Conservation (phyloP, 2,888 invertebrate species). For the Caenorhabditis imperialis region DNA sequence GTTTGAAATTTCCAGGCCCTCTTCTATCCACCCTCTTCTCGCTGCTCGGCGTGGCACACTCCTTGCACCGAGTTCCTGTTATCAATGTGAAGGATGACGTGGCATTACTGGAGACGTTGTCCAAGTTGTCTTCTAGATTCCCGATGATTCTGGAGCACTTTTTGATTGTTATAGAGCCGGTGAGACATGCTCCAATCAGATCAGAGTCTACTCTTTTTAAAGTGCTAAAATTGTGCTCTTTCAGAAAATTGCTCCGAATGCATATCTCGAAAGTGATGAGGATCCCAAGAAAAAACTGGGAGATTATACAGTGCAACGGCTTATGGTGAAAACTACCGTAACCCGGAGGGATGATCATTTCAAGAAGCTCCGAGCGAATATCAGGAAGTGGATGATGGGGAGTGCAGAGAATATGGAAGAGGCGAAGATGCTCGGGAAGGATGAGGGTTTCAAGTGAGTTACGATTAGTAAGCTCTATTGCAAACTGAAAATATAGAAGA, state of each 20-base stretch:
- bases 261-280: slow-evolving; percentile 14
- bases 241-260: slow-evolving; percentile 9
- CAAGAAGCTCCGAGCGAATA: slow-evolving; percentile 15
- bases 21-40: slow-evolving; percentile 28
- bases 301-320: slow-evolving; percentile 5
- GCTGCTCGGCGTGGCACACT: slow-evolving; percentile 17
- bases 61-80: slow-evolving; percentile 14
- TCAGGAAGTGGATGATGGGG: slow-evolving; percentile 42
- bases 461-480: no score
- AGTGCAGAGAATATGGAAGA: slow-evolving; percentile 30
- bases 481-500: no score
- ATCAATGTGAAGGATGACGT: slow-evolving; percentile 11
- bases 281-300: slow-evolving; percentile 12
- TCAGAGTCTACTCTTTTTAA: no score
- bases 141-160: slow-evolving; percentile 27
- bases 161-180: slow-evolving; percentile 30
- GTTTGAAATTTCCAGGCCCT: slow-evolving; percentile 1
- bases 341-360: slow-evolving; percentile 42
- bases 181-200: not conserved
- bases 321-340: slow-evolving; percentile 21
- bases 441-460: slow-evolving; percentile 25
- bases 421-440: no score
- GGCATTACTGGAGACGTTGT: not conserved
- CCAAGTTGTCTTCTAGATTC: slow-evolving; percentile 2
- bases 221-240: slow-evolving; percentile 4